Evolutionary conservation across 2,113 vertebrate species (phyloP).

Genomic region (Hyla sarda): DNA sequence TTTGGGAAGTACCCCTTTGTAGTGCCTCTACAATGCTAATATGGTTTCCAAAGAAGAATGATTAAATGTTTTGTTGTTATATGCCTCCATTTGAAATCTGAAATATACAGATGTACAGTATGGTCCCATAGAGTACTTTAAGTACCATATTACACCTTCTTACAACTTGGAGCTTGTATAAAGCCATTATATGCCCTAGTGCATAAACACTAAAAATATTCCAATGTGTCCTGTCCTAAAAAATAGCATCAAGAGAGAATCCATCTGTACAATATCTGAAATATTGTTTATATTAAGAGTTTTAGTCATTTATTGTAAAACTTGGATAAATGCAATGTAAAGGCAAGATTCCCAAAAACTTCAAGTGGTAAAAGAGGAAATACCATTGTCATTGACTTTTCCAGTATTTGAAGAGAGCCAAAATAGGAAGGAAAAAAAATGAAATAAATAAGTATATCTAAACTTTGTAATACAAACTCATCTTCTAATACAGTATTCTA

Average conservation of each 20-base stretch:
- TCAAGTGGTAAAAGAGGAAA: neutral
- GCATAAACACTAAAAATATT: neutral
- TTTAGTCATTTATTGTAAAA: neutral
- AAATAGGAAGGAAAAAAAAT: neutral
- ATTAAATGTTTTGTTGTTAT: neutral
- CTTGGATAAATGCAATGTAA: neutral
- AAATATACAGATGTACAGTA: neutral
- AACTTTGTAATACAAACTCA: neutral
- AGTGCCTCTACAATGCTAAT: neutral
- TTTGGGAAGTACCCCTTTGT: neutral
- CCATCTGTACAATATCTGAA: constrained; percentile 14
- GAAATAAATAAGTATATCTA: neutral
- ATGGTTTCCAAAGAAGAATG: neutral
- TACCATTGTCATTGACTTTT: neutral
- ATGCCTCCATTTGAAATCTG: neutral
- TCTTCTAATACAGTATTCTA: neutral
- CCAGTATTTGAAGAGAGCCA: neutral
- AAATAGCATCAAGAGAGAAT: neutral
- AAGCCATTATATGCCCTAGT: neutral
- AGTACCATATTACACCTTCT: neutral
- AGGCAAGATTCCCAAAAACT: neutral
- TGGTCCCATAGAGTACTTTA: neutral
- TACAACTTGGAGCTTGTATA: neutral
- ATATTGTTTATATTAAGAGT: neutral
- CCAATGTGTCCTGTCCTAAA: neutral